phyloP scores from a whole-genome alignment of 2,113 vertebrate species.

The Takifugu bimaculatus region DNA sequence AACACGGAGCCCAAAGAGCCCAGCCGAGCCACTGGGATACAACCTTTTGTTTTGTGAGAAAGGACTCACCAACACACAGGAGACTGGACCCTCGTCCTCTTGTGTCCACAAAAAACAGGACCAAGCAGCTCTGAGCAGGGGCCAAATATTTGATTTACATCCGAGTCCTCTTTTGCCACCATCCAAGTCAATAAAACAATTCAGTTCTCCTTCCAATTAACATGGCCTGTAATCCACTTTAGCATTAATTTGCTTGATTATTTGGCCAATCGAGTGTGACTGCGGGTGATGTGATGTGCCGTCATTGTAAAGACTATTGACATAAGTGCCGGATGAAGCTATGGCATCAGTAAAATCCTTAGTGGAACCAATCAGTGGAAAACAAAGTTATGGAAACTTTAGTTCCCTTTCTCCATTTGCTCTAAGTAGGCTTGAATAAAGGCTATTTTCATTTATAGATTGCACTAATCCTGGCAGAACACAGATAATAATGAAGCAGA shows the following conservation, averaged over 20 bases:
- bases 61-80: constrained; percentile 62
- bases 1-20: constrained; percentile 52
- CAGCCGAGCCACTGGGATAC: constrained; percentile 76
- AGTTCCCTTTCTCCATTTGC: too few relatives aligned
- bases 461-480: too few relatives aligned
- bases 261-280: too few relatives aligned
- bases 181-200: neutral
- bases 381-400: too few relatives aligned
- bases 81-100: constrained; percentile 69
- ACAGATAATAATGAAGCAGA: too few relatives aligned
- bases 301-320: neutral
- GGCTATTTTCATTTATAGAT: too few relatives aligned
- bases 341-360: too few relatives aligned
- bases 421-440: too few relatives aligned
- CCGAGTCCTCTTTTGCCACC: neutral
- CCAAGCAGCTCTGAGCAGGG: neutral
- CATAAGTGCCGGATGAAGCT: neutral
- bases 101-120: constrained; percentile 56
- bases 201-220: neutral
- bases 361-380: too few relatives aligned
- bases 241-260: too few relatives aligned
- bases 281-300: neutral
- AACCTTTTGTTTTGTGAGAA: constrained; percentile 52
- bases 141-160: neutral
- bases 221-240: too few relatives aligned